These are phyloP conservation scores for Melitaea athalia DNA, from an alignment of 2,888 invertebrate genomes.

Conservation along the genomic window DNA sequence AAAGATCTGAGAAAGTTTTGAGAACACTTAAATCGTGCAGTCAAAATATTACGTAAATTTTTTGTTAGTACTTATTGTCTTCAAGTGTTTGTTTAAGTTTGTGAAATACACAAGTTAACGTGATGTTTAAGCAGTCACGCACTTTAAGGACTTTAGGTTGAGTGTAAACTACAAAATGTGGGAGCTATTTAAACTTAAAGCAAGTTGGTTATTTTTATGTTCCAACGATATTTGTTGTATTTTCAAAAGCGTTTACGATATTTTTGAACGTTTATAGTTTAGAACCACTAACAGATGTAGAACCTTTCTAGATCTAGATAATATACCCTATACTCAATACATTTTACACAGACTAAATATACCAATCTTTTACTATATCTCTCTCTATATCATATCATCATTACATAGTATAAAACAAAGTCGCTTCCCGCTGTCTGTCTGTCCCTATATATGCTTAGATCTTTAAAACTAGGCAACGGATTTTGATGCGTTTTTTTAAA, in stretches of 20 bases:
- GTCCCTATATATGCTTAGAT: too few species aligned
- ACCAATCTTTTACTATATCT: too few species aligned
- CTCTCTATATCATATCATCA: too few species aligned
- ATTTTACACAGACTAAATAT: not conserved
- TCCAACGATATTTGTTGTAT: conserved; percentile 2
- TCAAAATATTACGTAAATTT: conserved; percentile 8
- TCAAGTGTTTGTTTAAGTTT: conserved; percentile 11
- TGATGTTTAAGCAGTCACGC: conserved; percentile 66
- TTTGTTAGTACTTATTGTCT: conserved; percentile 2
- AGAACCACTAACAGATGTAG: not conserved
- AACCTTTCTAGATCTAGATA: not conserved
- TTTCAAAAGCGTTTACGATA: not conserved
- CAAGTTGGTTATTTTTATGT: conserved; percentile 11
- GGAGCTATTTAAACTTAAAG: conserved; percentile 11
- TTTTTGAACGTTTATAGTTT: not conserved
- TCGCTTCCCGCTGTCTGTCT: too few species aligned
- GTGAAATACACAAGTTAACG: conserved; percentile 39
- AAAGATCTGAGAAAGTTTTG: too few species aligned
- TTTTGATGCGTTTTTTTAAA: too few species aligned
- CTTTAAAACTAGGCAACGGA: too few species aligned
- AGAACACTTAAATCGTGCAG: conserved; percentile 1
- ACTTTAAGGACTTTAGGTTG: conserved; percentile 50
- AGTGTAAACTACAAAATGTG: conserved; percentile 33
- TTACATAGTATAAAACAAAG: too few species aligned
- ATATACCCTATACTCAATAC: not conserved